Evolutionary conservation across 2,797 vertebrate genomes (phyloP).

Genomic region (Eospalax fontanierii): DNA sequence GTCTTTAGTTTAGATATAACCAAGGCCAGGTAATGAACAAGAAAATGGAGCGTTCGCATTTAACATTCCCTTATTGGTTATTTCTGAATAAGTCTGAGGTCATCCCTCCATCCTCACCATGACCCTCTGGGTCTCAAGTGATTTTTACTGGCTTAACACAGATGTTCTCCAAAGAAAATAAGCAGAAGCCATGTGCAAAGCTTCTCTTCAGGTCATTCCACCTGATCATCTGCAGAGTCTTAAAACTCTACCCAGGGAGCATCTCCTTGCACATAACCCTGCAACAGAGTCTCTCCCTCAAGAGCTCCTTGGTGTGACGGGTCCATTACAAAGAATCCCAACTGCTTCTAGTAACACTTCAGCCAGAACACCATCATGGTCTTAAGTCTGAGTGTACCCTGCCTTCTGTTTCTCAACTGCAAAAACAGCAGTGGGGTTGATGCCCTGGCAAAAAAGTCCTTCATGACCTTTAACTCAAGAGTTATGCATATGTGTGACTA

Average conservation of each 20-base stretch:
- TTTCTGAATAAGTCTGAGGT: background rate
- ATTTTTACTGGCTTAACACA: background rate
- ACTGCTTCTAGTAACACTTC: background rate
- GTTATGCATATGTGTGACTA: rapidly evolving
- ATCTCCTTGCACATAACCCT: background rate
- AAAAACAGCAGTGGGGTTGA: background rate
- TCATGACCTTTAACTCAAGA: background rate
- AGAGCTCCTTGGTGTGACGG: background rate
- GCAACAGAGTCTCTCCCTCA: background rate
- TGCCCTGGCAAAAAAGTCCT: background rate
- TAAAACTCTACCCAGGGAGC: background rate
- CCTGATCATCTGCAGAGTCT: background rate
- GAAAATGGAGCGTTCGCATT: background rate
- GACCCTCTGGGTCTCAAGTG: background rate
- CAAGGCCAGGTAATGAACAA: background rate
- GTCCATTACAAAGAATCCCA: background rate
- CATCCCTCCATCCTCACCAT: too few species aligned
- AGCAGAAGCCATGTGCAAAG: background rate
- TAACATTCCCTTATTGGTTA: background rate
- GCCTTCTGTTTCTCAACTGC: background rate
- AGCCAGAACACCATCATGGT: background rate
- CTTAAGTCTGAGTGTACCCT: background rate
- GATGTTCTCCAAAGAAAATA: background rate
- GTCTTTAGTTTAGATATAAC: background rate
- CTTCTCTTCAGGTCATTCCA: background rate